Conservation (phyloP, 2,113 vertebrate species). For the Microcebus lehilahytsara region DNA sequence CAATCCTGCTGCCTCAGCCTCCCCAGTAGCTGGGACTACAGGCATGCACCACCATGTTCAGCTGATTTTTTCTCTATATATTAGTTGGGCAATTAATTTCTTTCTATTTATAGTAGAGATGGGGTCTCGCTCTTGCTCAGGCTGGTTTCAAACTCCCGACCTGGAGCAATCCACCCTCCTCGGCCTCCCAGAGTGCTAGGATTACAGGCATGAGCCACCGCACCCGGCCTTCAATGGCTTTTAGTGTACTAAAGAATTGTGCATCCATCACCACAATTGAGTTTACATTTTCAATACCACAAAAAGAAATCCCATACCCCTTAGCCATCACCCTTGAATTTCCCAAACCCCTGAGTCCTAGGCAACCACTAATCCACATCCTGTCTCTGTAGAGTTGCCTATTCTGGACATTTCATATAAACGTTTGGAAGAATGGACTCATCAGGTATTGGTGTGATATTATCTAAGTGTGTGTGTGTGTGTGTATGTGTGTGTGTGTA, state of each 20-base stretch:
- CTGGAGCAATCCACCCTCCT: no score
- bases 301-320: background rate
- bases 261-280: background rate
- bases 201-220: no score
- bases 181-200: no score
- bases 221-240: background rate
- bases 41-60: no score
- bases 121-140: no score
- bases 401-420: background rate
- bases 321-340: background rate
- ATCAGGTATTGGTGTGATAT: background rate
- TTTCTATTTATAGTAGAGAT: no score
- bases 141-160: no score
- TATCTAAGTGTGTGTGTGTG: background rate
- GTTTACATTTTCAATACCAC: background rate
- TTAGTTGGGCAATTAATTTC: no score
- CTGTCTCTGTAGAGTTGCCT: background rate
- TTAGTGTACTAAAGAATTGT: background rate
- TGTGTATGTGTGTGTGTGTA: background rate
- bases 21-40: no score
- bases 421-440: background rate
- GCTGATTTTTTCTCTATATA: no score
- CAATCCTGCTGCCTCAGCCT: no score
- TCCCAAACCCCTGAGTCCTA: background rate
- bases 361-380: background rate